A percentile compares a stretch with the other conserved stretches of the same genome.
These are phyloP conservation scores for Nudaria mundana DNA, from an alignment of 2,888 invertebrate species.

Conservation along the genomic window DNA sequence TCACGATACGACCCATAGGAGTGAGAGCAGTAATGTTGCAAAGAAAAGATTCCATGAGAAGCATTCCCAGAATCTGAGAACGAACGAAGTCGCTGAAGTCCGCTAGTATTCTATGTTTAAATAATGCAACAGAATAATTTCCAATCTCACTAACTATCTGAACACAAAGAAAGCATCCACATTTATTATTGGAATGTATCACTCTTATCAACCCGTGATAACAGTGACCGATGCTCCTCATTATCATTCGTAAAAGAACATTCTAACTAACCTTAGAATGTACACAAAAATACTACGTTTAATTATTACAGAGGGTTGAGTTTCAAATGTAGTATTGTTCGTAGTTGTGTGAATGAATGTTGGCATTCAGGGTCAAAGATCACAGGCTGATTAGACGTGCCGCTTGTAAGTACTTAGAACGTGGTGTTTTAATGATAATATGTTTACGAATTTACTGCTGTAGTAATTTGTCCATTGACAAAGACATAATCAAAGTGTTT, in stretches of 20 bases:
- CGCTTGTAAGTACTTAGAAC: slow-evolving; percentile 52
- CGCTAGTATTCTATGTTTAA: no score
- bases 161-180: slow-evolving; percentile 64
- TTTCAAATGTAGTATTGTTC: slow-evolving; percentile 16
- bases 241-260: slow-evolving; percentile 27
- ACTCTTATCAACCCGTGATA: slow-evolving; percentile 67
- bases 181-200: slow-evolving; percentile 72
- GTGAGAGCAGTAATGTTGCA: no score
- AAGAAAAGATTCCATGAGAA: no score
- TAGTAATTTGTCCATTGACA: slow-evolving; percentile 6
- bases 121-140: slow-evolving; percentile 14
- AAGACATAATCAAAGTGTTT: no score
- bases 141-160: slow-evolving; percentile 22
- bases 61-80: no score
- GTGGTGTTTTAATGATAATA: slow-evolving; percentile 38
- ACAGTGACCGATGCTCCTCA: slow-evolving; percentile 56
- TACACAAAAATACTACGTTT: slow-evolving; percentile 35
- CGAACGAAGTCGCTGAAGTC: no score
- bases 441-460: slow-evolving; percentile 21
- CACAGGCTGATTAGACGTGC: slow-evolving; percentile 63
- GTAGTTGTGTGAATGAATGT: slow-evolving; percentile 32
- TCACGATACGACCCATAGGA: no score
- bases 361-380: slow-evolving; percentile 68
- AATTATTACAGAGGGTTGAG: slow-evolving; percentile 13
- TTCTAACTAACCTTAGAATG: slow-evolving; percentile 28